These are phyloP conservation scores for Rhinolophus sinicus DNA, from an alignment of 2,113 vertebrate species.

Conservation along the genomic window DNA sequence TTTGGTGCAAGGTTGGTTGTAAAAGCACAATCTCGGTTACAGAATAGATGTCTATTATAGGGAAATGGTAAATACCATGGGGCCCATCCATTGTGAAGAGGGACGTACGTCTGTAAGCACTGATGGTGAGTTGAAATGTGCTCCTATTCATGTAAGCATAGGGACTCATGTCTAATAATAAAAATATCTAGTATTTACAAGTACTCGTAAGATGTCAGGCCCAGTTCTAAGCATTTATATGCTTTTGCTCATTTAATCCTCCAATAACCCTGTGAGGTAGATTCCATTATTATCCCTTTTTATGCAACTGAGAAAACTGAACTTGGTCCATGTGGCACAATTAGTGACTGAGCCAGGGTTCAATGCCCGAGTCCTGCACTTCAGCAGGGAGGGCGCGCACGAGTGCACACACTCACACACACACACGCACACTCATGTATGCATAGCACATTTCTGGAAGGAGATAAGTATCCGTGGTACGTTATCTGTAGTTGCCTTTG, in stretches of 20 bases:
- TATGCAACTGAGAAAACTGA: background rate
- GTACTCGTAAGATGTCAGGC: background rate
- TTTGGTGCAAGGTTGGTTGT: background rate
- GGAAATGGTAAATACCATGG: background rate
- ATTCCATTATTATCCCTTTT: background rate
- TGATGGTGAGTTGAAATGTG: background rate
- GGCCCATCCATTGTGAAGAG: background rate
- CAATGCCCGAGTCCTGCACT: background rate
- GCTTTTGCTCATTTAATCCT: background rate
- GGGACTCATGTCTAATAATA: background rate
- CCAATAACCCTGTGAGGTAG: background rate
- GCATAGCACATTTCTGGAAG: background rate
- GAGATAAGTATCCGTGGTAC: background rate
- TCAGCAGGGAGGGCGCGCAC: background rate
- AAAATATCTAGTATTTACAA: background rate
- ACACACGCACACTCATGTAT: background rate
- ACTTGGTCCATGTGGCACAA: background rate
- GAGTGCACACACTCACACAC: background rate
- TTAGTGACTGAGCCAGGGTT: background rate
- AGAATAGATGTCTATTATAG: background rate
- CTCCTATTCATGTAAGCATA: background rate
- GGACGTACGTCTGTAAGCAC: fast-evolving
- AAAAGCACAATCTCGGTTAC: background rate
- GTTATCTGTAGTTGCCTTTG: background rate
- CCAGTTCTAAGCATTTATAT: background rate